Conservation (phyloP, 2,797 vertebrate species). For the Brotula barbata region DNA sequence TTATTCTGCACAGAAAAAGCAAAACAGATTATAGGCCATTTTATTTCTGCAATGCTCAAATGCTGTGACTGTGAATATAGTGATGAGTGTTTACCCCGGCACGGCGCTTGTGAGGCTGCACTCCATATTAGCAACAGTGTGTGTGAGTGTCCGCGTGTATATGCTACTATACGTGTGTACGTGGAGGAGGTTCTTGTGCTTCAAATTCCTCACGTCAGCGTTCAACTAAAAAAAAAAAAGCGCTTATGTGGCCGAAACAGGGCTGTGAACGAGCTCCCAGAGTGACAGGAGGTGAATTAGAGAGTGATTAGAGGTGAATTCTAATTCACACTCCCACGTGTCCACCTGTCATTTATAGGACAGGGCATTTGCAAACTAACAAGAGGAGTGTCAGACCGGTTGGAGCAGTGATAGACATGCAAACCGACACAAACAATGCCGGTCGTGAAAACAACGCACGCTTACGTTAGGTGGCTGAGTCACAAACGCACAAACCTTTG, state of each 20-base stretch:
- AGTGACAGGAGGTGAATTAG: constrained; percentile 71
- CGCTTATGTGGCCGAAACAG: constrained; percentile 64
- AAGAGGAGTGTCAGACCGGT: constrained; percentile 46
- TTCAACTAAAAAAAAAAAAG: constrained; percentile 60
- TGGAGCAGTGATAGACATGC: constrained; percentile 30
- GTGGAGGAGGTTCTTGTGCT: constrained; percentile 7
- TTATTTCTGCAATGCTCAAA: background rate
- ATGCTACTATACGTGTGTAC: background rate
- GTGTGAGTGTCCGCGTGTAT: constrained; percentile 3
- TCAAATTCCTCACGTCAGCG: constrained; percentile 62
- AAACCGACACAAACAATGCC: background rate
- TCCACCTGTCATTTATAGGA: constrained; percentile 67
- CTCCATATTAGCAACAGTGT: constrained; percentile 3
- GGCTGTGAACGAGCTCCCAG: constrained; percentile 44
- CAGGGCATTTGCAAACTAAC: constrained; percentile 61
- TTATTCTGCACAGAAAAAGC: background rate
- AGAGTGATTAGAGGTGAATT: constrained; percentile 72
- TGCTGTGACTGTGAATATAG: background rate
- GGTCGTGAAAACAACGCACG: too few species aligned
- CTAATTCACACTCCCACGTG: constrained; percentile 70
- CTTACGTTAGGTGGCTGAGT: too few species aligned
- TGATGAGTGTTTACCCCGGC: constrained; percentile 10
- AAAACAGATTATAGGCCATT: background rate
- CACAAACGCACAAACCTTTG: too few species aligned
- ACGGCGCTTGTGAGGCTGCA: constrained; percentile 19